Percentiles rank a stretch among this genome's conserved stretches.
These are phyloP conservation scores for Uloborus diversus DNA, from an alignment of 1,140 invertebrate species.

Conservation along the genomic window DNA sequence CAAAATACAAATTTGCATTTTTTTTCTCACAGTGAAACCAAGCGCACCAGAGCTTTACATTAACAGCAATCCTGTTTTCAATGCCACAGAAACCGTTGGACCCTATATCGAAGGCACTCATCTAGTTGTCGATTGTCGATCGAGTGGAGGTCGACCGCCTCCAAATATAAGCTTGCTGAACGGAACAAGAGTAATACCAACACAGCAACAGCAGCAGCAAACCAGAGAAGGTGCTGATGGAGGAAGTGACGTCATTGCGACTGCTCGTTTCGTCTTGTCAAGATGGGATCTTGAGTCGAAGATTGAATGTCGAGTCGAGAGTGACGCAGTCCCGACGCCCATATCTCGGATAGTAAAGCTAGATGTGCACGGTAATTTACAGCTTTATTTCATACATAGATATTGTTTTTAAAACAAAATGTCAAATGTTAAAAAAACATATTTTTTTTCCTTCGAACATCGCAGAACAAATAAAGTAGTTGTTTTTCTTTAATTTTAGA, in stretches of 20 bases:
- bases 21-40: conserved; percentile 57
- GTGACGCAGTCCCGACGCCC: conserved; percentile 67
- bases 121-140: conserved; percentile 59
- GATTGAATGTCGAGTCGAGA: conserved; percentile 73
- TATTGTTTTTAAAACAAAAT: no score
- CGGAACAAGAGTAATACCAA: conserved; percentile 53
- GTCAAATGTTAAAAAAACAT: no score
- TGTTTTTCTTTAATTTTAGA: no score
- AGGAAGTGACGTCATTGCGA: conserved; percentile 55
- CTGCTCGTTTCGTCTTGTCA: conserved; percentile 61
- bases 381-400: no score
- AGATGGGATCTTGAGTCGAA: conserved; percentile 80
- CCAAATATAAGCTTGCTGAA: conserved; percentile 59
- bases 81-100: conserved; percentile 49
- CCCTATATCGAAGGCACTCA: conserved; percentile 60
- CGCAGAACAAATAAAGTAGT: no score
- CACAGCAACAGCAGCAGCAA: conserved; percentile 47
- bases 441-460: no score
- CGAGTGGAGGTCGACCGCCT: conserved; percentile 59
- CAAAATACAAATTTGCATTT: no score
- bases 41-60: conserved; percentile 55
- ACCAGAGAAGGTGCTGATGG: conserved; percentile 27
- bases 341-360: conserved; percentile 74
- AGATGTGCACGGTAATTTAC: conserved; percentile 81
- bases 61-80: conserved; percentile 42